Base-by-base conservation (phyloP, 2,888 invertebrate species). In the Phorcus lineatus region DNA sequence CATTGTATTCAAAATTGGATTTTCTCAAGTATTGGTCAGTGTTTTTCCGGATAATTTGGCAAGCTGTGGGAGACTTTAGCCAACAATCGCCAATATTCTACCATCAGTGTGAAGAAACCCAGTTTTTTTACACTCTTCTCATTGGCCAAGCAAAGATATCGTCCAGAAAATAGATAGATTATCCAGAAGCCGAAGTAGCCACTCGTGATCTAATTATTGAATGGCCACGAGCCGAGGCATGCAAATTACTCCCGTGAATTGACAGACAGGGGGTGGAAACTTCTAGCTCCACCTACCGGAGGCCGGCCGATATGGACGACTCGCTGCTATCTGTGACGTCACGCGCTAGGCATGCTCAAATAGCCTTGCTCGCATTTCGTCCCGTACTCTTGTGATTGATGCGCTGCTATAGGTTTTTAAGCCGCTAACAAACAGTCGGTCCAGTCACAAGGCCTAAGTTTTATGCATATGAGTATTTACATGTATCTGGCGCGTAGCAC, bases 391-490 rank as follows among this genome's bases (percentile, higher is more conserved):
- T 54, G 79, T 82, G 86, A 86, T 85, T 86, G 84, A 85, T 85
- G 83, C 83, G 66, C 74, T 70, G 83, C 78, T 83, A 83, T 85
- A 82, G 80, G 81, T 80, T 79, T 83, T 86, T 85, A 87, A 87
- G 87, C 85, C 83, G 82, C 82, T 66, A 55, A 77, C 77, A 80
- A 67, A 80, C 77, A 80, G 54, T n/a, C 31, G 19, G 31, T 36
- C 75, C 53, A 62, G 62, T 53, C 52, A 78, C 67, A 78, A n/a
- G 19, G 67, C 78, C 62, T 76, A 55, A 24, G 54, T 76, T 22
- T 19, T 55, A 76, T 76, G 76, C 76, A 76, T 53, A 76, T 55
- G 76, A 53, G 76, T 76, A 76, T 76, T 76, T 76, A 76, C 76
- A 76, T 31, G 76, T 76, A 55, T 55, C 76, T 28, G 53, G 40